Evolutionary conservation across 2,797 vertebrate genomes (phyloP).

Genomic region (Tapera naevia): DNA sequence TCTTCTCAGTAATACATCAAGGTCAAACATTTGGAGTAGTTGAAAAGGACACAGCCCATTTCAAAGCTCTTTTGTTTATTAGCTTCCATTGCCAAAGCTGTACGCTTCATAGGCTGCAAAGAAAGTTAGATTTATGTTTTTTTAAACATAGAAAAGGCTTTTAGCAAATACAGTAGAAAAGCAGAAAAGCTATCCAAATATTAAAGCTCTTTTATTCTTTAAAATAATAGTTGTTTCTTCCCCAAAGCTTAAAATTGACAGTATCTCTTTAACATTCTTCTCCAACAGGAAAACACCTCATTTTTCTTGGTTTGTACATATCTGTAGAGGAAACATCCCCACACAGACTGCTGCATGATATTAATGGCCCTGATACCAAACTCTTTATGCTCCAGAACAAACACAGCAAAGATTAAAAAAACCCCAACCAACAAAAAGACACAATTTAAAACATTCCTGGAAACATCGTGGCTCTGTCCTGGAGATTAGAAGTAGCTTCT

Average conservation of each 20-base stretch:
- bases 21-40: not conserved
- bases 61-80: conserved; percentile 48
- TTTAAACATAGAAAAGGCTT: not conserved
- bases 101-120: not conserved
- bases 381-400: not conserved
- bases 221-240: not conserved
- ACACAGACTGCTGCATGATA: not conserved
- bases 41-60: not conserved
- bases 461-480: not conserved
- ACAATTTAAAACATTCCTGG: not conserved
- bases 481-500: not conserved
- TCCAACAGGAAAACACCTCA: not conserved
- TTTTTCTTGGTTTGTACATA: not conserved
- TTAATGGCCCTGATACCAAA: not conserved
- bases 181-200: not conserved
- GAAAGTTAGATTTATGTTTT: not conserved
- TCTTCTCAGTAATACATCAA: conserved; percentile 22
- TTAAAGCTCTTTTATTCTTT: not conserved
- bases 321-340: not conserved
- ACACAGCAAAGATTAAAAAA: not conserved
- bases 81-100: not conserved
- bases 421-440: not conserved
- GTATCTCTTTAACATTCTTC: not conserved
- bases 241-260: not conserved
- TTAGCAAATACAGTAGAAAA: not conserved